Evolutionary conservation across 2,113 vertebrate genomes (phyloP).

Genomic region (Anser brachyrhynchus): DNA sequence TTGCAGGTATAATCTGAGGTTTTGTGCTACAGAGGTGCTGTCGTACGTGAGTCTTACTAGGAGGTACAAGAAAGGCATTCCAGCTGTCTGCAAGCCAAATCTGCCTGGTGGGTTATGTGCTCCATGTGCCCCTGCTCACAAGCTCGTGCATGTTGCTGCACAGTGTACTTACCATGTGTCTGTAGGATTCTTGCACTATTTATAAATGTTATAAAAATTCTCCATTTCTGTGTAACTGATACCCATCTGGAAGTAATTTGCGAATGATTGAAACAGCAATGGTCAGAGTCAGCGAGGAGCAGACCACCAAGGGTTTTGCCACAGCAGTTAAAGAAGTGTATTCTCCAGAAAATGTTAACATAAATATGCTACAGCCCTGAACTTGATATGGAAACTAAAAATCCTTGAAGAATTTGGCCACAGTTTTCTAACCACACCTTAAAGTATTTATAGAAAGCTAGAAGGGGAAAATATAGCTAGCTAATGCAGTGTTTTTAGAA

Average conservation of each 20-base stretch:
- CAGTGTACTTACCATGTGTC: not conserved
- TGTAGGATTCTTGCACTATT: slow-evolving; percentile 55
- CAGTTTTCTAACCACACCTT: slow-evolving; percentile 40
- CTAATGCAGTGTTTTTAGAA: slow-evolving; percentile 44
- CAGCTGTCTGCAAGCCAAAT: not conserved
- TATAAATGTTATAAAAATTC: slow-evolving; percentile 62
- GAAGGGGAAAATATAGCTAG: slow-evolving; percentile 15
- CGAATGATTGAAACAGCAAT: slow-evolving; percentile 43
- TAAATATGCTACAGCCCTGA: slow-evolving; percentile 42
- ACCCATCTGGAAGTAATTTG: slow-evolving; percentile 79
- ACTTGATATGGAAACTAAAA: slow-evolving; percentile 53
- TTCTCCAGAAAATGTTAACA: slow-evolving; percentile 58
- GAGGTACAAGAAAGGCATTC: not conserved
- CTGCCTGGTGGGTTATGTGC: fast-evolving
- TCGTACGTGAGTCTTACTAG: not conserved
- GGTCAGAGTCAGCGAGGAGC: slow-evolving; percentile 47
- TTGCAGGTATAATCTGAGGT: not conserved
- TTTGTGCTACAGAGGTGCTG: not conserved
- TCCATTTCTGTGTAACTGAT: slow-evolving; percentile 50
- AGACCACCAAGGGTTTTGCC: slow-evolving; percentile 60
- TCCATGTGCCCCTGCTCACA: fast-evolving
- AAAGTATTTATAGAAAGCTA: slow-evolving; percentile 48
- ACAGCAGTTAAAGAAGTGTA: slow-evolving; percentile 65
- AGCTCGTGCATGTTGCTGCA: fast-evolving
- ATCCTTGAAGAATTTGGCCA: slow-evolving; percentile 36